phyloP scores from a whole-genome alignment of 2,888 invertebrate genomes.

The Ariolimax columbianus region DNA sequence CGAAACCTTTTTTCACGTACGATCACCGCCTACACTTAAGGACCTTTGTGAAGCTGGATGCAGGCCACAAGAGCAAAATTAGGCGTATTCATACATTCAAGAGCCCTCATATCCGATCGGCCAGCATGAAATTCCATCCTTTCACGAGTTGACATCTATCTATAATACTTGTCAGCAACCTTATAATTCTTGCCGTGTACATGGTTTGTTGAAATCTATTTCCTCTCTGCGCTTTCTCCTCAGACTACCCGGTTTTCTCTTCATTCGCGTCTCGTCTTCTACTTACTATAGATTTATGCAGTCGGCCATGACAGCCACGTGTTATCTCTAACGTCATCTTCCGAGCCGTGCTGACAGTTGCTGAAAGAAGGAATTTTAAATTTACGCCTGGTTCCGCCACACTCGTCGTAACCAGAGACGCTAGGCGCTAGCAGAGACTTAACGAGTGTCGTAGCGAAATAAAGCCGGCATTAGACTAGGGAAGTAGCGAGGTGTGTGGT shows the following conservation, averaged over 20 bases:
- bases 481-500: constrained; percentile 32
- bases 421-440: constrained; percentile 11
- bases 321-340: constrained; percentile 37
- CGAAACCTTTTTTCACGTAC: not conserved
- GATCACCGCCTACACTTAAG: constrained; percentile 22
- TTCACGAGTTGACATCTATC: constrained; percentile 17
- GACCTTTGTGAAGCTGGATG: constrained; percentile 2
- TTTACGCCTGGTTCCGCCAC: constrained; percentile 19
- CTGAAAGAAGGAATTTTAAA: constrained; percentile 36
- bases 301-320: constrained; percentile 34
- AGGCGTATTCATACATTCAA: constrained; percentile 18
- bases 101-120: not conserved
- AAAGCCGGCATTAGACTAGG: constrained; percentile 9
- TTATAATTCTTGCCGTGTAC: not conserved
- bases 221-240: not conserved
- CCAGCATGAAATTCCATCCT: constrained; percentile 33
- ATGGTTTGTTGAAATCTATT: constrained; percentile 28
- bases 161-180: constrained; percentile 17
- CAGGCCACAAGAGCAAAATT: constrained; percentile 16
- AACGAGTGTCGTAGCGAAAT: constrained; percentile 3
- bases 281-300: constrained; percentile 27
- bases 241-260: not conserved
- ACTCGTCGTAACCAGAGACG: constrained; percentile 23
- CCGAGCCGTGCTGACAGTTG: constrained; percentile 16
- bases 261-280: constrained; percentile 24